phyloP scores from a whole-genome alignment of 1,140 invertebrate genomes.

The Eriocheir sinensis region DNA sequence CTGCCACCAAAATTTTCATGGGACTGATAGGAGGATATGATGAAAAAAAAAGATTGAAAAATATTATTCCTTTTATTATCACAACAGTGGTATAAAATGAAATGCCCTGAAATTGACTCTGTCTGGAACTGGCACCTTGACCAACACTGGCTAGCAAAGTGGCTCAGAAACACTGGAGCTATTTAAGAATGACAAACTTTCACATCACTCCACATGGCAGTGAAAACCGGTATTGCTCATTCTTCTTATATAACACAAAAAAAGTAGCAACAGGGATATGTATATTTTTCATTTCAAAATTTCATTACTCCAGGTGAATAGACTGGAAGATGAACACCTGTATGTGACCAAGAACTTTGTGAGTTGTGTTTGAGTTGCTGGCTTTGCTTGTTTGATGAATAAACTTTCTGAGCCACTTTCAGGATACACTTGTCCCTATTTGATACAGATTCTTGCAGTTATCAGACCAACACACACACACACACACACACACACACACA shows the following conservation, averaged over 20 bases:
- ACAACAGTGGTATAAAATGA: slow-evolving; percentile 71
- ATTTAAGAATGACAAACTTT: neutral
- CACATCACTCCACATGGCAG: neutral
- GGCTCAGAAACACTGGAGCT: slow-evolving; percentile 15
- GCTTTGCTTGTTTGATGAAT: neutral
- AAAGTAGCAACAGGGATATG: neutral
- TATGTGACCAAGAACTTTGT: neutral
- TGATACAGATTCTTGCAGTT: neutral
- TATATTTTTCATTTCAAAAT: neutral
- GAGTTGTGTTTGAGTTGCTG: neutral
- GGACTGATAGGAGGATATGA: neutral
- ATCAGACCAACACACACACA: neutral
- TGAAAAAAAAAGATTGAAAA: neutral
- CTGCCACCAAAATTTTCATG: no score
- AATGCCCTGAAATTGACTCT: slow-evolving; percentile 62
- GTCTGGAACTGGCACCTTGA: slow-evolving; percentile 30
- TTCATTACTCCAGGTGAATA: neutral
- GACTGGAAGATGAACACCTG: neutral
- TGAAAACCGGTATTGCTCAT: slow-evolving; percentile 13
- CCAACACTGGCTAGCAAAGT: slow-evolving; percentile 14
- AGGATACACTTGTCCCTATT: neutral
- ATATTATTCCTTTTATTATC: slow-evolving; percentile 65
- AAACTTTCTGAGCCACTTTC: slow-evolving; percentile 31
- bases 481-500: slow-evolving; percentile 18
- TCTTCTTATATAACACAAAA: neutral